Conservation (phyloP, 2,797 vertebrate species). For the Danio jaintianensis region DNA sequence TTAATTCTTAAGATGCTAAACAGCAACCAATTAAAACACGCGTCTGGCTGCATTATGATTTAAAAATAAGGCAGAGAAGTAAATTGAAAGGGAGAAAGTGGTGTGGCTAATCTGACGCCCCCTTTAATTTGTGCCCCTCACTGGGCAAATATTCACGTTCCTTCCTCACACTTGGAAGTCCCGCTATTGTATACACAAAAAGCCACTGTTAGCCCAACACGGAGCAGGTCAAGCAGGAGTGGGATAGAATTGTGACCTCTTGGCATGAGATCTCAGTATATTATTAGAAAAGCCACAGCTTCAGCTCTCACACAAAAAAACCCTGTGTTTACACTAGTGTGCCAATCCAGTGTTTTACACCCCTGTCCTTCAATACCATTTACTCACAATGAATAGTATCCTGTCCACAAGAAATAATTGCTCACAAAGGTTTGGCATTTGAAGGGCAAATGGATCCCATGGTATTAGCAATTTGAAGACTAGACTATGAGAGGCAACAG, state of each 20-base stretch:
- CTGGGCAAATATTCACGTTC: slow-evolving; percentile 61
- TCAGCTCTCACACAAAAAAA: slow-evolving; percentile 50
- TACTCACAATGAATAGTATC: slow-evolving; percentile 55
- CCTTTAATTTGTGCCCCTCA: slow-evolving; percentile 51
- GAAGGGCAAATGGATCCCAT: slow-evolving; percentile 18
- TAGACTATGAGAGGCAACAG: background rate
- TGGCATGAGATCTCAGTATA: slow-evolving; percentile 56
- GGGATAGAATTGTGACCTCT: slow-evolving; percentile 50
- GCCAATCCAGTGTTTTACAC: slow-evolving; percentile 40
- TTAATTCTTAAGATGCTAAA: slow-evolving; percentile 4
- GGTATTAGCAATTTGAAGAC: background rate
- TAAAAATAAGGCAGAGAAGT: slow-evolving; percentile 42
- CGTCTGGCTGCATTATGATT: slow-evolving; percentile 48
- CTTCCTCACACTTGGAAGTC: slow-evolving; percentile 58
- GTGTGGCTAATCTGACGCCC: slow-evolving; percentile 47
- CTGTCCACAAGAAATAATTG: slow-evolving; percentile 53
- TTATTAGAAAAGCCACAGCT: slow-evolving; percentile 59
- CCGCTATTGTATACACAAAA: slow-evolving; percentile 58
- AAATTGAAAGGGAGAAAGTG: slow-evolving; percentile 56
- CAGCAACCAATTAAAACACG: slow-evolving; percentile 50
- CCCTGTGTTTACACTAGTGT: slow-evolving; percentile 49
- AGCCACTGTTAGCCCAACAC: slow-evolving; percentile 52
- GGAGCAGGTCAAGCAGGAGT: slow-evolving; percentile 60
- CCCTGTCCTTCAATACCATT: slow-evolving; percentile 59
- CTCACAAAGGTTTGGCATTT: slow-evolving; percentile 20